These are phyloP conservation scores for Haliclona indistincta DNA, from an alignment of 37 sponge, comb jelly and placozoan species.

Conservation along the genomic window DNA sequence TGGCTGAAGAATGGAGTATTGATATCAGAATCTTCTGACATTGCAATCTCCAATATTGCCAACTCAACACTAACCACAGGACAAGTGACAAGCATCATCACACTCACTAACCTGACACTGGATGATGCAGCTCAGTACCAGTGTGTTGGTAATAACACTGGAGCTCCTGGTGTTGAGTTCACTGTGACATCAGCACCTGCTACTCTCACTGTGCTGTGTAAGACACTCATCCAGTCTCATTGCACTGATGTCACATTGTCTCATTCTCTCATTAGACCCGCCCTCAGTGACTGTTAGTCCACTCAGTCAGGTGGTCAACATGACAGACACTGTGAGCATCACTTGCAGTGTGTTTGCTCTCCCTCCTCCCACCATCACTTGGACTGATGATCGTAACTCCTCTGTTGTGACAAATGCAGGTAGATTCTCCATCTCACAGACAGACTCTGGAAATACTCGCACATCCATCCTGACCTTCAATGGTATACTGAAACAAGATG, in stretches of 20 bases:
- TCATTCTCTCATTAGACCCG: background rate
- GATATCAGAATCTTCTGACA: background rate
- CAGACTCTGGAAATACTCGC: background rate
- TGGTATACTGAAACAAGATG: background rate
- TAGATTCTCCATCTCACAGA: background rate
- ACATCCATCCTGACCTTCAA: background rate
- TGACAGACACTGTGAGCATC: background rate
- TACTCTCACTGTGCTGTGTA: background rate
- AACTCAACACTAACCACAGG: background rate
- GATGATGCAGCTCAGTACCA: background rate
- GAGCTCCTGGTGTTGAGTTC: background rate
- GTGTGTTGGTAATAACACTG: slow-evolving; percentile 11
- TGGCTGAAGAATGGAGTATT: slow-evolving; percentile 5
- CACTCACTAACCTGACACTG: background rate
- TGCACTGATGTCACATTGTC: background rate
- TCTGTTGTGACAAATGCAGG: no score
- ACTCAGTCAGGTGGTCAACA: background rate
- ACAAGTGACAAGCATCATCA: background rate
- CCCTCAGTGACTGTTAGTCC: slow-evolving; percentile 1
- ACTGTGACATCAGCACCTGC: background rate
- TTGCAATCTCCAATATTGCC: background rate
- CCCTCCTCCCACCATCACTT: slow-evolving; percentile 2
- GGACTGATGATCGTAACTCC: background rate
- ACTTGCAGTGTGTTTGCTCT: slow-evolving; percentile 10
- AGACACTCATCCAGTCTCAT: background rate